Evolutionary conservation across 2,888 invertebrate genomes (phyloP), one percentile per base, ranked within the genome.

Genomic region (Nomada fabriciana): DNA sequence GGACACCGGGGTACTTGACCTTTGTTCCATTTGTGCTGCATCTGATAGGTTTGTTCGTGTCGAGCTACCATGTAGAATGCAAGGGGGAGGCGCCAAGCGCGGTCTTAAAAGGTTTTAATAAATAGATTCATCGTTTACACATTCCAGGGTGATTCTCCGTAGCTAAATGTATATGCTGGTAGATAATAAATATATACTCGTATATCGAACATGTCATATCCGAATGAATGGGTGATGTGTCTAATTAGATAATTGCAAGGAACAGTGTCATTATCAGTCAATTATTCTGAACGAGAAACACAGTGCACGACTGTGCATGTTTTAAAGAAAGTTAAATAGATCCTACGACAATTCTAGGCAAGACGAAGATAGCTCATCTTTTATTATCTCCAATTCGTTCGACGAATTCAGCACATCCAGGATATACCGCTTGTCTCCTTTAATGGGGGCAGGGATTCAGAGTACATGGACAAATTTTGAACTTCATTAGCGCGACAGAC

Each of bases 401-500:
- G 55, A n/a, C 67, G 23, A 68, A 52, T 67, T 61, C 61, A 60
- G 36, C 57, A 42, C 20, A 43, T 50, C 18, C 23, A 36, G 47
- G 64, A 72, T 25, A 63, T 59, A 53, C 61, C 29, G 25, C 36
- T 53, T n/a, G 74, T 7, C 36, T 36, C 36, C 36, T 7, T 7
- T 5, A 7, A 7, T 7, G 7, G 36, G 7, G 36, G 7, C 55
- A n/a, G 59, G 29, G 61, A 67, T 68, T 25, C 77, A 77, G 65
- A 76, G 57, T 25, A 25, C 65, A 68, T 61, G 78, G 72, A 85
- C 76, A 78, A 76, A 78, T 50, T 73, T 63, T 36, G 77, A 50
- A 65, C 77, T 83, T 85, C 87, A 87, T 86, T 86, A 80, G 81
- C 64, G 64, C 65, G 67, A 47, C 25, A 76, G 74, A 74, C 73